Base-by-base conservation (phyloP, 2,113 vertebrate species). In the Paracanthobrama guichenoti region DNA sequence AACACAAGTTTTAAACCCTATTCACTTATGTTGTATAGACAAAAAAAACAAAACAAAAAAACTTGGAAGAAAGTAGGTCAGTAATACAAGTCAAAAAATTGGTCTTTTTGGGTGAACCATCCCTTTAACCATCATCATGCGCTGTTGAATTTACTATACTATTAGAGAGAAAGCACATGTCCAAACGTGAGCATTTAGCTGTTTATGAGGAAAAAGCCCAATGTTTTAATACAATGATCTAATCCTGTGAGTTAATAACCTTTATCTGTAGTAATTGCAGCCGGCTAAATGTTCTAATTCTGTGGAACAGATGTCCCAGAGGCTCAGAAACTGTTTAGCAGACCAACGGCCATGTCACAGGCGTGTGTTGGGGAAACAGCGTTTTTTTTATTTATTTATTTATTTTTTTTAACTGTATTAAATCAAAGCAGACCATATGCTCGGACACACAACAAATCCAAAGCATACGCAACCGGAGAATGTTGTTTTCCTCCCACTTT, bases 181-280 rank as follows among this genome's bases (percentile, higher is more conserved):
- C 31, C 64, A 79, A n/a, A 74, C 24, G 18, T 76, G 76, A 60
- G 22, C 75, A 28, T 81, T 82, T 84, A 89, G 89, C 89, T 89
- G 88, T 87, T 88, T 84, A 89, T 86, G 59, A 74, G 82, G n/a
- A 22, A 71, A 82, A 77, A 78, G 86, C 76, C 92, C 91, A 87
- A 89, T 90, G 89, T 89, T 90, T 93, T 94, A 93, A 93, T 92
- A 91, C 91, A 87, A n/a, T 73, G 84, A 90, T 92, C 89, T 93
- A 94, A 93, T 94, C 93, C 91, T 84, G 85, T 85, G 91, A 92
- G 92, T 94, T 94, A 89, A 89, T 91, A 91, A 91, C 90, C 90
- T 93, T 93, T 93, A 93, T 94, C 92, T 92, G 91, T 89, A 89
- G 90, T 92, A 93, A 91, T 92, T 92, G 90, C 88, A 78, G 84